Evolutionary conservation across 2,797 vertebrate species (phyloP).

Genomic region (Rhynchotus rufescens): DNA sequence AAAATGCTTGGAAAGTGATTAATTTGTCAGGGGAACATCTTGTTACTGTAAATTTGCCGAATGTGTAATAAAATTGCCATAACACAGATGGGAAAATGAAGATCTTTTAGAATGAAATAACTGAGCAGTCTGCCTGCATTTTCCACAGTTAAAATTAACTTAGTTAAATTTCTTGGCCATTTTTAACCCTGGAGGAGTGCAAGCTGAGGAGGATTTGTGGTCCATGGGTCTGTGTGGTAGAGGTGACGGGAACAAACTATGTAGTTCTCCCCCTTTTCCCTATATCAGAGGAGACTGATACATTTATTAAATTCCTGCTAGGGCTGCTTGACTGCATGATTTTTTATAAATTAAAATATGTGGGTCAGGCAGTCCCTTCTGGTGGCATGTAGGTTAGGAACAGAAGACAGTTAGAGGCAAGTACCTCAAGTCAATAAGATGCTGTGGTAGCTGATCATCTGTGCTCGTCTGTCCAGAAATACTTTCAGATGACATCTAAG

Average conservation of each 20-base stretch:
- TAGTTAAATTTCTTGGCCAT: slow-evolving; percentile 51
- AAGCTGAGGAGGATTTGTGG: neutral
- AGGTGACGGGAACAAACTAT: neutral
- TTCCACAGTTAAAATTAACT: slow-evolving; percentile 62
- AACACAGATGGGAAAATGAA: slow-evolving; percentile 88
- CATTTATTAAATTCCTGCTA: slow-evolving; percentile 40
- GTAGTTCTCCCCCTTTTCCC: neutral
- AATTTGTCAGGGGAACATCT: slow-evolving; percentile 83
- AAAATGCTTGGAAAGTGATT: slow-evolving; percentile 84
- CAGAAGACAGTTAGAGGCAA: neutral
- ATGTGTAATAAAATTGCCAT: slow-evolving; percentile 91
- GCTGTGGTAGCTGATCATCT: neutral
- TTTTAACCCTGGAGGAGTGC: slow-evolving; percentile 35
- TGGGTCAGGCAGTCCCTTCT: neutral
- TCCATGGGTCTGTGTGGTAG: neutral
- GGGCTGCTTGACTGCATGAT: slow-evolving; percentile 14
- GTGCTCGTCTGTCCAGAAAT: slow-evolving; percentile 2
- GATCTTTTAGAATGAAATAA: slow-evolving; percentile 77
- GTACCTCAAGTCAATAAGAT: neutral
- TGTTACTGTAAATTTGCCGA: slow-evolving; percentile 90
- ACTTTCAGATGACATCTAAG: slow-evolving; percentile 44
- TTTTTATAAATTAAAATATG: slow-evolving; percentile 59
- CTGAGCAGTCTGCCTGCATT: slow-evolving; percentile 57
- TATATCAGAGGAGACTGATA: neutral
- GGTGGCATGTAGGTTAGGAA: slow-evolving; percentile 49